Evolutionary conservation across 1,140 invertebrate genomes (phyloP).

Genomic region (Orchestia grillus): DNA sequence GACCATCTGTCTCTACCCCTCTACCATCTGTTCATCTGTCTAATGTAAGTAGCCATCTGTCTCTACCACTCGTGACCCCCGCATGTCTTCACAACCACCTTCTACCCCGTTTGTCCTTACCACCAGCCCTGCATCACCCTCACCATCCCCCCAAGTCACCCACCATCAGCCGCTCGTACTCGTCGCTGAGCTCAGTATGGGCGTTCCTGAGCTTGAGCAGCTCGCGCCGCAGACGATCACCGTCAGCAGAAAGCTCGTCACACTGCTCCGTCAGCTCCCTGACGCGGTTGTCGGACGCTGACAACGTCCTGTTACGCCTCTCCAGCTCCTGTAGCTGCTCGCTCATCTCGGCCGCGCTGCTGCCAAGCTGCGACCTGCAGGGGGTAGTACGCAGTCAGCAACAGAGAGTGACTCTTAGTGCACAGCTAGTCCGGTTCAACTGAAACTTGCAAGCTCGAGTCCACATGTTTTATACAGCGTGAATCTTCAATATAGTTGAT

Average conservation of each 20-base stretch:
- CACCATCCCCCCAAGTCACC: background rate
- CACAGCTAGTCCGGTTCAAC: background rate
- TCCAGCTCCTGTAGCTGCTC: slow-evolving; percentile 62
- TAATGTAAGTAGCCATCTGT: background rate
- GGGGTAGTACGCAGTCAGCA: background rate
- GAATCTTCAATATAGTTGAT: too few relatives aligned
- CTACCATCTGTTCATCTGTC: background rate
- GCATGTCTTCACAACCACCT: background rate
- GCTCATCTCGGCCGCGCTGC: slow-evolving; percentile 63
- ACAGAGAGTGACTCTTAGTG: background rate
- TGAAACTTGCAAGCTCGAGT: background rate
- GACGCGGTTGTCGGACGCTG: slow-evolving; percentile 56
- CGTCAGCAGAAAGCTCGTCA: slow-evolving; percentile 58
- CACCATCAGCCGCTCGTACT: slow-evolving; percentile 62
- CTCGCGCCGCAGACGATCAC: slow-evolving; percentile 43
- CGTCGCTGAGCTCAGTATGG: slow-evolving; percentile 59
- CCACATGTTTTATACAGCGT: background rate
- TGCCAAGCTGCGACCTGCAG: slow-evolving; percentile 59
- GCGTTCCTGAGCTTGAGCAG: slow-evolving; percentile 57
- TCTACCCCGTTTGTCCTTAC: background rate
- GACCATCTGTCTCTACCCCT: background rate
- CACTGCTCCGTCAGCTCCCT: slow-evolving; percentile 61
- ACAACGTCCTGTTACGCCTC: slow-evolving; percentile 59
- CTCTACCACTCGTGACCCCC: background rate
- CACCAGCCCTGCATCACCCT: background rate